Base-by-base conservation (phyloP, 1,140 invertebrate species). In the Mamestra configurata region DNA sequence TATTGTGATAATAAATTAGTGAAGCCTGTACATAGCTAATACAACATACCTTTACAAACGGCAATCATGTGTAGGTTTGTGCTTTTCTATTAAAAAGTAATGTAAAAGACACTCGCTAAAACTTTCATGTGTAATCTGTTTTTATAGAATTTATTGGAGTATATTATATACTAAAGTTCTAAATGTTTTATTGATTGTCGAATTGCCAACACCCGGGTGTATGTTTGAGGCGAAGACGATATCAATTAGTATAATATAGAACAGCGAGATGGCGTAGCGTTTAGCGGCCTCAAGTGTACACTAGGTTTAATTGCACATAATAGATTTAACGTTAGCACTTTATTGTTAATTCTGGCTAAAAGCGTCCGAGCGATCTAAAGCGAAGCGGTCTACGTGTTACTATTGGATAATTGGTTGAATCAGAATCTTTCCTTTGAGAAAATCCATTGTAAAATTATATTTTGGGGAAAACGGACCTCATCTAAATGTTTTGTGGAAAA, bases 181-280 rank as follows among this genome's bases (percentile, higher is more conserved):
- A 77, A 83, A 85, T 84, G 82, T 88, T 85, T 84, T 72, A 88
- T 82, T 84, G 59, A 82, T 90, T 92, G 92, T 89, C 90, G 92
- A 92, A 92, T 93, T 90, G 84, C 89, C 90, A 90, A 92, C 88
- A 86, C 46, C 40, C 37, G 18, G 53, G 61, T 86, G 83, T 83
- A 84, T 55, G 79, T 83, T 84, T 80, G 81, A 82, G 83, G 82
- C 59, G 31, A 53, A 46, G 20, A 22, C 27, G 31, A 27, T 43
- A 55, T 49, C 73, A 68, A 59, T 77, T 64, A 49, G 75, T 64
- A 51, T 43, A 77, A 72, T 35, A 46, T 66, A 81, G 24, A 27
- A 66, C 40, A 35, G 75, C 59, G 40, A 64, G 20, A 61, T 31
- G 55, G 55, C 73, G 55, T 61, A 61, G 55, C 55, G 71, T 57